phyloP scores from a whole-genome alignment of 1,140 invertebrate species.

The Hypsibius dujardini region DNA sequence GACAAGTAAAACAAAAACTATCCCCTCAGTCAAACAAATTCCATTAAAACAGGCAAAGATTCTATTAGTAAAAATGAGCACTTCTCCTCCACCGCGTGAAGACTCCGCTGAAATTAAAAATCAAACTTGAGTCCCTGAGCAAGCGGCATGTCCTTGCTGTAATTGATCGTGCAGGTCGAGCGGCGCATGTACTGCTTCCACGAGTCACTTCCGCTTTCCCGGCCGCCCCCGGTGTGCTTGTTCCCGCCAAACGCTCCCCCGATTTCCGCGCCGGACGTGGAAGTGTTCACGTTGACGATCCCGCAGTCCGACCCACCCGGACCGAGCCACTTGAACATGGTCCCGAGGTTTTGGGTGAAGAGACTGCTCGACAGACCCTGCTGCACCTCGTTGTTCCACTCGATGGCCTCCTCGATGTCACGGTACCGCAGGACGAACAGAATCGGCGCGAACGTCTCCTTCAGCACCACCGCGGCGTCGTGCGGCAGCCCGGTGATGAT shows the following conservation, averaged over 20 bases:
- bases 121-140: conserved; percentile 41
- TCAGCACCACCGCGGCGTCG: conserved; percentile 60
- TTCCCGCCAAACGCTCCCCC: conserved; percentile 87
- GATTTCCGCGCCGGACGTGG: conserved; percentile 94
- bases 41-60: no score
- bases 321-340: conserved; percentile 70
- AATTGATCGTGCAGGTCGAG: conserved; percentile 40
- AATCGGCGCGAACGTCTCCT: conserved; percentile 94
- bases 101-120: conserved; percentile 22
- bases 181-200: conserved; percentile 41
- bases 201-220: conserved; percentile 40
- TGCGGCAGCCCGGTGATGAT: conserved; percentile 67
- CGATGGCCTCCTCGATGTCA: conserved; percentile 67
- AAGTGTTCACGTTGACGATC: conserved; percentile 95
- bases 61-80: no score
- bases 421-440: conserved; percentile 74
- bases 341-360: conserved; percentile 70
- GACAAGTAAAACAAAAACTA: no score
- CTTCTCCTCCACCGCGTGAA: no score
- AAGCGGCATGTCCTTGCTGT: conserved; percentile 37
- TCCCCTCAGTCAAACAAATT: no score
- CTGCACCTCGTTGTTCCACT: conserved; percentile 80
- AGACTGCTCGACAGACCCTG: conserved; percentile 89
- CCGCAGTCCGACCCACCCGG: conserved; percentile 72
- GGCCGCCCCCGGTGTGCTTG: conserved; percentile 40